Percentiles rank a stretch among this genome's conserved stretches.
phyloP scores from a whole-genome alignment of 2,113 vertebrate species.

The Coryphaenoides rupestris region DNA sequence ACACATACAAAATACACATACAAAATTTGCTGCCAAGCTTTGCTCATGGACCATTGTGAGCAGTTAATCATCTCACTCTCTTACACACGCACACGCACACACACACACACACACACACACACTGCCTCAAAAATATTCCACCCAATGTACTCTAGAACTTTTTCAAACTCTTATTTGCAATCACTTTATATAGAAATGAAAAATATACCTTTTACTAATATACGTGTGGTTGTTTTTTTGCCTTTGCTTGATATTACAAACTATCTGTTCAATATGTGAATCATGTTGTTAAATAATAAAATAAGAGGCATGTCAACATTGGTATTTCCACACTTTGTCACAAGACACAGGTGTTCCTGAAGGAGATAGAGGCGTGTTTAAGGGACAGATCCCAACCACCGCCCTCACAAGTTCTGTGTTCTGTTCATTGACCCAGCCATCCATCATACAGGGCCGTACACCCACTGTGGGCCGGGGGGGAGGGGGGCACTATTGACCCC shows the following conservation, averaged over 20 bases:
- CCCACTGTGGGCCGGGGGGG: background rate
- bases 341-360: too few species aligned
- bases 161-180: background rate
- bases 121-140: constrained; percentile 28
- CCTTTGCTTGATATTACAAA: background rate
- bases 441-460: constrained; percentile 28
- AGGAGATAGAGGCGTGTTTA: background rate
- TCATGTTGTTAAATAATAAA: background rate
- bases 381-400: constrained; percentile 28
- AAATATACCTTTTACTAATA: constrained; percentile 21
- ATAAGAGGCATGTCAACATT: background rate
- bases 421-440: constrained; percentile 28
- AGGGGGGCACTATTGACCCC: constrained; percentile 73
- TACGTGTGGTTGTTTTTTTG: background rate
- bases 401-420: constrained; percentile 25
- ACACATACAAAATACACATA: background rate
- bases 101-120: background rate
- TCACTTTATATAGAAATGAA: constrained; percentile 32
- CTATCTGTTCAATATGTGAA: background rate
- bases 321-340: background rate
- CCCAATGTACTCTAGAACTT: background rate
- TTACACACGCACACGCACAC: background rate
- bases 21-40: background rate
- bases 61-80: constrained; percentile 2
- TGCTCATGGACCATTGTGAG: background rate